Percentiles rank a stretch among this genome's conserved stretches.
These are phyloP conservation scores for Plodia interpunctella DNA, from an alignment of 1,140 invertebrate species.

Conservation along the genomic window DNA sequence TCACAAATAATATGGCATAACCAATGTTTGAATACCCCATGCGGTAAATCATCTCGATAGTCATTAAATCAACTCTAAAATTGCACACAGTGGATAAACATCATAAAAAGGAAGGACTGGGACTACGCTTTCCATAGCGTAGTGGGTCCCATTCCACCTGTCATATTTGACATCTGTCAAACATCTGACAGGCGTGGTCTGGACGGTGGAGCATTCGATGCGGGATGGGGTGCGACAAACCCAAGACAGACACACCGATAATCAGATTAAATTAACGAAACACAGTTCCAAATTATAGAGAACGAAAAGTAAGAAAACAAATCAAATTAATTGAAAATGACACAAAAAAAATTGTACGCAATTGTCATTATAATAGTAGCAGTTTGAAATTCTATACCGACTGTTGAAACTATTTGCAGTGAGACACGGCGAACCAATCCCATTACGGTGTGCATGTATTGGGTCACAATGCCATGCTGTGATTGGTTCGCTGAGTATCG, in stretches of 20 bases:
- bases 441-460: no score
- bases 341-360: conserved; percentile 2
- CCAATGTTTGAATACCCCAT: neutral
- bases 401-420: no score
- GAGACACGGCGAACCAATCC: no score
- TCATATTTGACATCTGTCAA: neutral
- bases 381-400: no score
- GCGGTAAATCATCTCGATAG: neutral
- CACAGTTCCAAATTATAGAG: neutral
- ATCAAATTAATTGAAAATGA: conserved; percentile 2
- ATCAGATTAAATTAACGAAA: conserved; percentile 24
- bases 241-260: conserved; percentile 49
- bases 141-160: neutral
- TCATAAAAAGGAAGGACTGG: neutral
- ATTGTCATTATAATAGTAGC: neutral
- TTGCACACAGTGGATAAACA: neutral
- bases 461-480: no score
- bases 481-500: no score
- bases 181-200: neutral
- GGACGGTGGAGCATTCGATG: neutral
- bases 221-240: conserved; percentile 47
- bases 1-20: no score
- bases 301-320: neutral
- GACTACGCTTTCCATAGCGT: neutral
- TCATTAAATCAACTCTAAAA: neutral